phyloP scores from a whole-genome alignment of 2,113 vertebrate genomes.

The Pituophis catenifer region DNA sequence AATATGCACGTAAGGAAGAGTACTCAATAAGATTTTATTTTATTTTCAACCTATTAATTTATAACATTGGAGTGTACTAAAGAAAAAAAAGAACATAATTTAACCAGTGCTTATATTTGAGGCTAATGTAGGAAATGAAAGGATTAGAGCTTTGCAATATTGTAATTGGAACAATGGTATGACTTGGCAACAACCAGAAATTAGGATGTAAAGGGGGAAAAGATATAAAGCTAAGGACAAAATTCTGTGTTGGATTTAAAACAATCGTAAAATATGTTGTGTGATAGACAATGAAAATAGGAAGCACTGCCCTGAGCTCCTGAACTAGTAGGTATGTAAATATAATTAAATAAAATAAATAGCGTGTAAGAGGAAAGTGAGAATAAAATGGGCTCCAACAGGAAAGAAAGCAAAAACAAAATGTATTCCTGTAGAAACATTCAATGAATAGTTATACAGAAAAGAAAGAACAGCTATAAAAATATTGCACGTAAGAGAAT shows the following conservation, averaged over 20 bases:
- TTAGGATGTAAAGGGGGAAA: not conserved
- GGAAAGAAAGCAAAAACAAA: not conserved
- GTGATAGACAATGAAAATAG: not conserved
- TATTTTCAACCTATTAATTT: not conserved
- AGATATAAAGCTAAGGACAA: not conserved
- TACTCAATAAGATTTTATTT: not conserved
- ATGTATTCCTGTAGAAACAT: not conserved
- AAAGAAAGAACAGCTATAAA: not conserved
- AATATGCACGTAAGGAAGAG: not conserved
- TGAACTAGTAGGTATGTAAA: not conserved
- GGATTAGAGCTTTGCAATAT: not conserved
- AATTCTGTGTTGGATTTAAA: not conserved
- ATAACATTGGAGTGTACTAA: not conserved
- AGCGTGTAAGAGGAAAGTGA: not conserved
- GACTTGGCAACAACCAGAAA: not conserved
- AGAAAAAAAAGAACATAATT: too few species aligned
- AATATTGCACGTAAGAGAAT: not conserved
- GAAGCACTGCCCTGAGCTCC: not conserved
- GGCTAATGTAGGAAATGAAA: not conserved
- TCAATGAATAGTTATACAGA: not conserved
- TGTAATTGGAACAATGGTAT: not conserved
- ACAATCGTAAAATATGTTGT: not conserved
- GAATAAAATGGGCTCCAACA: not conserved
- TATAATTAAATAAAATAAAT: not conserved
- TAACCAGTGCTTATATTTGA: not conserved